Evolutionary conservation across 1,140 invertebrate genomes (phyloP), one percentile per base, ranked within the genome.

Genomic region (Potamilus streckersoni): DNA sequence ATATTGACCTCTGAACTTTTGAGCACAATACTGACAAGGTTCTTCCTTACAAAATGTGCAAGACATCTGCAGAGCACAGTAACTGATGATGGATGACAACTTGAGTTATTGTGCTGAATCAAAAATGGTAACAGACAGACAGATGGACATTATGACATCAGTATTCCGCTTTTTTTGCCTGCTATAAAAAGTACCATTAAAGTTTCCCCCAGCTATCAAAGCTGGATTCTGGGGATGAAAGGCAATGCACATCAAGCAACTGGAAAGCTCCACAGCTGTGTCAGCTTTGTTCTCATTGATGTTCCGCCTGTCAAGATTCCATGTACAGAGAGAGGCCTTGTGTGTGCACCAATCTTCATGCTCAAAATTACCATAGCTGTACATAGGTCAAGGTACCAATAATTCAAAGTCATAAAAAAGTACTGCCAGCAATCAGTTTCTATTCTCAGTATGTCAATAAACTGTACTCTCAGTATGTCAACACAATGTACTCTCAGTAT

Each of bases 341-440:
- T 90, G 89, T 31, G 86, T 90, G 78, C 89, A 90, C 85, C 89
- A 89, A 69, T 89, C 87, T 67, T 90, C 89, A 79, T 90, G 89
- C 69, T 90, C 88, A 82, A 80, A 84, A 58, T 88, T 79, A 27
- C 89, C 89, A 84, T 82, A 89, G 58, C 84, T 89, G 38, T 5
- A 59, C 23, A 62, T 49, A 49, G 38, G 38, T 49, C 38, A 49
- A 49, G 38, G 38, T 49, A 49, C 38, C 38, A 49, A 49, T 49
- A 49, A 49, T 49, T 49, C 38, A 49, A 49, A 49, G 38, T 49
- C 38, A 49, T 49, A 6, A 49, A 6, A 49, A 49, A 49, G 11
- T 0, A 11, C 38, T 49, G 38, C 38, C 38, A 49, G 38, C 38
- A 49, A 49, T 49, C 38, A 49, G 38, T 11, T 49, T 49, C 38